Conservation (phyloP, 2,888 invertebrate genomes). For the Ceramica pisi region DNA sequence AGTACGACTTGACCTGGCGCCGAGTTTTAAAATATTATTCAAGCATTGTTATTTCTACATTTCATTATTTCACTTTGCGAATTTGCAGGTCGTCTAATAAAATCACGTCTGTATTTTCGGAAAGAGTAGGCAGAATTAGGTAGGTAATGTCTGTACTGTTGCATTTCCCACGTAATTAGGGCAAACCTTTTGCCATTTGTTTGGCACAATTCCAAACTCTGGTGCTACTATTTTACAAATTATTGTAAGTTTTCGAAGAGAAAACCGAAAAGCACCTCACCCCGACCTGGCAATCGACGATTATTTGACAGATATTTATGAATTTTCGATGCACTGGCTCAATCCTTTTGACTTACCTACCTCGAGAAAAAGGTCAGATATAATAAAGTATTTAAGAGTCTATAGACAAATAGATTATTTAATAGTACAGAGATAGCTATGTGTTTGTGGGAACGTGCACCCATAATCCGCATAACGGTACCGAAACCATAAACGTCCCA, state of each 20-base stretch:
- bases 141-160: slow-evolving; percentile 22
- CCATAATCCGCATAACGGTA: slow-evolving; percentile 27
- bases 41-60: background rate
- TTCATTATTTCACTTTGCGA: background rate
- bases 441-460: slow-evolving; percentile 9
- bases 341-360: background rate
- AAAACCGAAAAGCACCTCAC: slow-evolving; percentile 15
- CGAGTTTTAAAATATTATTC: slow-evolving; percentile 17
- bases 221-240: slow-evolving; percentile 27
- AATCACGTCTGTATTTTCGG: slow-evolving; percentile 3
- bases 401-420: background rate
- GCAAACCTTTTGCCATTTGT: slow-evolving; percentile 24
- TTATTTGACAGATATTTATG: slow-evolving; percentile 7
- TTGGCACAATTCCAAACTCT: slow-evolving; percentile 43
- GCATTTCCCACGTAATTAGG: slow-evolving; percentile 23
- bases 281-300: slow-evolving; percentile 11
- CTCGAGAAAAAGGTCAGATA: background rate
- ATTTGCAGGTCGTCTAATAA: background rate
- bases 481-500: slow-evolving; percentile 6
- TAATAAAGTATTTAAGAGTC: background rate
- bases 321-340: background rate
- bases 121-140: slow-evolving; percentile 3
- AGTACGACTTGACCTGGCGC: slow-evolving; percentile 8
- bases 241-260: slow-evolving; percentile 21
- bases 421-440: background rate